phyloP scores from a whole-genome alignment of 1,140 invertebrate genomes.

The Pectinophora gossypiella region DNA sequence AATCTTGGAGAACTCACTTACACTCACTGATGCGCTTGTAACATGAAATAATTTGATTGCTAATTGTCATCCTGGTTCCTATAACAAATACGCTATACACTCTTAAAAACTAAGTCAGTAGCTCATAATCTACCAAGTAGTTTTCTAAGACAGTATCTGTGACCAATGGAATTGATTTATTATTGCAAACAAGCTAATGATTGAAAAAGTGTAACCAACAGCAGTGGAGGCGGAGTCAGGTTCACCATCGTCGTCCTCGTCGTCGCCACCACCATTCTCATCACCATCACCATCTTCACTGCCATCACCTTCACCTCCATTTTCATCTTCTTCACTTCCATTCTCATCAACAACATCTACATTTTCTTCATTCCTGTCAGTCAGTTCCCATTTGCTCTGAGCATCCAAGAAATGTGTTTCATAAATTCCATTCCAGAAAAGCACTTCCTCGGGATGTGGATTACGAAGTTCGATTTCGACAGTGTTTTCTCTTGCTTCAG shows the following conservation, averaged over 20 bases:
- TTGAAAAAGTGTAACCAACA: conserved; percentile 41
- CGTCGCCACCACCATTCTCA: conserved; percentile 1
- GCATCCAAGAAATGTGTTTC: conserved; percentile 44
- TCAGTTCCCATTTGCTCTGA: conserved; percentile 33
- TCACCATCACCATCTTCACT: neutral
- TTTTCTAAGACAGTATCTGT: conserved; percentile 28
- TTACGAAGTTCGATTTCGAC: conserved; percentile 38
- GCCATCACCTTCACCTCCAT: neutral
- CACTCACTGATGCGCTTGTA: too few species aligned
- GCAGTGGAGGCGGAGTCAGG: conserved; percentile 38
- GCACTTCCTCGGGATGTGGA: conserved; percentile 34
- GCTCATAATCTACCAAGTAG: conserved; percentile 1
- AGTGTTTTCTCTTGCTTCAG: conserved; percentile 6
- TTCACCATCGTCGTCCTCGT: conserved; percentile 14
- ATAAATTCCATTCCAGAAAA: conserved; percentile 56
- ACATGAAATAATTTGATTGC: too few species aligned
- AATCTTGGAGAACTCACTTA: too few species aligned
- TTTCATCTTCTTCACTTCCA: neutral
- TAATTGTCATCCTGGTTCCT: too few species aligned
- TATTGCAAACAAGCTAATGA: conserved; percentile 35
- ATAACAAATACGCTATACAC: too few species aligned
- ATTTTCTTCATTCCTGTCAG: conserved; percentile 12
- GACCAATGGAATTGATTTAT: conserved; percentile 38
- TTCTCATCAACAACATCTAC: conserved; percentile 21
- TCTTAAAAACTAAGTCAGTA: neutral